Evolutionary conservation across 2,888 invertebrate species (phyloP), one percentile per base, ranked within the genome.

Genomic region (Corbicula japonica): DNA sequence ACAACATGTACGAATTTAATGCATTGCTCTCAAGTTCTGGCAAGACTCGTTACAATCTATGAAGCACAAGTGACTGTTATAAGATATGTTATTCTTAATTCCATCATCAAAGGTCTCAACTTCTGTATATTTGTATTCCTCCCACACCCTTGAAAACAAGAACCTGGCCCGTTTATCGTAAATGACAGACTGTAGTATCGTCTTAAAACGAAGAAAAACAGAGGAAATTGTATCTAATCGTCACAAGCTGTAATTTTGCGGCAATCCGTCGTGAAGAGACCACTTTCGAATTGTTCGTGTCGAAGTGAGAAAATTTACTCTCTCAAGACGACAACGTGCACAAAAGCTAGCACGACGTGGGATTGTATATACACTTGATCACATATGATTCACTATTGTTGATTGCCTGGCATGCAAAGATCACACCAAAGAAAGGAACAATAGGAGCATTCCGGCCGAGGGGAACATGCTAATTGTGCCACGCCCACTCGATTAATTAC

Each of bases 401-500:
- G 68, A 26, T 30, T n/a, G 8, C 21, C 50, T 44, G 41, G 44
- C 74, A 34, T 62, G 46, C 44, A 26, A 56, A 44, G 30, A 32
- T n/a, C n/a, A 35, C 6, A 23, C 15, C 18, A n/a, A 26, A 52
- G 38, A 35, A 30, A 15, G 32, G 2, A 26, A 74, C 60, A 65
- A 66, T 46, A 30, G 48, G 52, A 35, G 44, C 48, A 60, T 60
- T 41, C 32, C 50, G 50, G 23, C 66, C 58, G 58, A 66, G 70
- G 70, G 58, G 50, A 65, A 58, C 34, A 76, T 70, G 70, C 70
- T 76, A 76, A 76, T 76, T 71, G 70, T 28, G 44, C 35, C 70
- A 70, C 76, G 70, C 76, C 76, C 46, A 35, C 46, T 26, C 34
- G 34, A 70, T 76, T 70, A 70, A 76, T 76, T 70, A 76, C 58